Evolutionary conservation across 2,113 vertebrate species (phyloP), one percentile per base, ranked within the genome.

Genomic region (Scortum barcoo): DNA sequence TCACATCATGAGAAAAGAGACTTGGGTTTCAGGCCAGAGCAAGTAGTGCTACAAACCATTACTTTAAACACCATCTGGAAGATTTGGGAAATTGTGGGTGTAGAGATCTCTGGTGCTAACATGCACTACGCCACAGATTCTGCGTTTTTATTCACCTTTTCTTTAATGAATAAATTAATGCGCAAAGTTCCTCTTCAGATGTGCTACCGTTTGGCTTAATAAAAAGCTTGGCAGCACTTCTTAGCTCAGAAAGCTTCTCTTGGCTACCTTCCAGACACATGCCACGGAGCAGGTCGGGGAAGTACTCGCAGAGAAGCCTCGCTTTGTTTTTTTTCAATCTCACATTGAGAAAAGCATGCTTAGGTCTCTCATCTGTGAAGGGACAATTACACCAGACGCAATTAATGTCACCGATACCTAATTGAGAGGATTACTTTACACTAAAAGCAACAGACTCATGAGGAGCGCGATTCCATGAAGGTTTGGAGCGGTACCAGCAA

Each of bases 351-450:
- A 68, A 72, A 77, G 80, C 79, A 75, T 54, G 89, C 86, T 86
- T 83, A 84, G 80, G 88, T 83, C 88, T 88, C 82, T 88, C 83
- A 85, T 91, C 88, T 91, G 88, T 93, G 88, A 94, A 92, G 80
- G 88, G 81, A 92, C 91, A 91, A 93, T 94, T 94, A 94, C 83
- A 90, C 85, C 81, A 73, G 84, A 89, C 76, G 79, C 92, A 94
- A 92, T 95, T 95, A 93, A 92, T 89, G 93, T 85, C 90, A 92
- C 76, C 80, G 89, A 93, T 89, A 92, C 88, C 87, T 91, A 94
- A 93, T 88, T 92, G 86, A 92, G 89, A 89, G 89, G 91, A 94
- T 93, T 93, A 92, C 83, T 90, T 94, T 90, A 88, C 72, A 90
- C 60, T 91, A 84, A 92, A 92, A 91, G 85, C 88, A 90, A 73